Percentiles rank a stretch among this genome's conserved stretches.
Evolutionary conservation across 2,113 vertebrate genomes (phyloP).

Genomic region (Heterotis niloticus): DNA sequence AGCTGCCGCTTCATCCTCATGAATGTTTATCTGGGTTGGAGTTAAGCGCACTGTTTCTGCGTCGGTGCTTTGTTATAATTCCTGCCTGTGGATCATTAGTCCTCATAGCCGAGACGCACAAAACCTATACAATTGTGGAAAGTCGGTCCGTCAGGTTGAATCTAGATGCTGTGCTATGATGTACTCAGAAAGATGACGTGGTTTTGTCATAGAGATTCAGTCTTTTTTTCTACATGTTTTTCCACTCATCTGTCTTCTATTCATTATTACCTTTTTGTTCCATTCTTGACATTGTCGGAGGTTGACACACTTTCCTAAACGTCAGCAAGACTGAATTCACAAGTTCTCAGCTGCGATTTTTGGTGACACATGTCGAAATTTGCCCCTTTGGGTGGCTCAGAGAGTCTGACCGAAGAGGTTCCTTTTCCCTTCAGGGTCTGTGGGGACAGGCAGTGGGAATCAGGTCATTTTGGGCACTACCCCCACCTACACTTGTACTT

Average conservation of each 20-base stretch:
- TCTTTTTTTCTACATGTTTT: no score
- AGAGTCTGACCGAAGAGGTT: neutral
- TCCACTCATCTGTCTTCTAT: no score
- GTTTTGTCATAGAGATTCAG: no score
- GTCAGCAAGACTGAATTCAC: neutral
- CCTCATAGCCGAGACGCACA: neutral
- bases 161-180: neutral
- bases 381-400: neutral
- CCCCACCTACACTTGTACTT: neutral
- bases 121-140: neutral
- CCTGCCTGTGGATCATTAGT: neutral
- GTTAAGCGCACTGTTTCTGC: neutral
- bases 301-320: no score
- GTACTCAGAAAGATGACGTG: no score
- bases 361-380: neutral
- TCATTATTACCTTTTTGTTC: no score
- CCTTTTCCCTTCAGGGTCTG: neutral
- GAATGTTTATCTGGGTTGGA: neutral
- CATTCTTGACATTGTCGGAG: no score
- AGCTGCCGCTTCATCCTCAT: neutral
- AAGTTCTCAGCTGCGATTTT: neutral
- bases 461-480: neutral
- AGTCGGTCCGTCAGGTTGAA: neutral
- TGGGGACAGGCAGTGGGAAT: neutral
- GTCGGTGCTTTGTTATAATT: neutral